Percentiles rank a stretch among this genome's conserved stretches.
Conservation (phyloP, 2,797 vertebrate genomes). For the Chanos chanos region DNA sequence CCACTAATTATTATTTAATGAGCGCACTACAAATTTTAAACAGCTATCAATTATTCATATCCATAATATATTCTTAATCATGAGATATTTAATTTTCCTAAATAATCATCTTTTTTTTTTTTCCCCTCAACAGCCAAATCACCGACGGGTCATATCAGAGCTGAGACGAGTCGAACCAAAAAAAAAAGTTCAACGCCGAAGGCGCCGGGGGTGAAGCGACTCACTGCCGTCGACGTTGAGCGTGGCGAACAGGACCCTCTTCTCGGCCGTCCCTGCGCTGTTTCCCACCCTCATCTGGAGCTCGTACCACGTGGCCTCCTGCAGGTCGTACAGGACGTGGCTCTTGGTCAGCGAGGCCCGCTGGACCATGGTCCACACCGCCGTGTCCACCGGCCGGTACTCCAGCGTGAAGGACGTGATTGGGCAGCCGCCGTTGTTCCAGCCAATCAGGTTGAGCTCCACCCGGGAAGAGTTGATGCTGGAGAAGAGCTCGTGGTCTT, state of each 20-base stretch:
- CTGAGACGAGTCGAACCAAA: too few species aligned
- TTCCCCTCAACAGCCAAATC: too few species aligned
- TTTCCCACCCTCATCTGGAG: constrained; percentile 97
- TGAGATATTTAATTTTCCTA: too few species aligned
- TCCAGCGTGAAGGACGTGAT: constrained; percentile 96
- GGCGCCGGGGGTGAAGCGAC: too few species aligned
- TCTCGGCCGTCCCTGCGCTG: constrained; percentile 95
- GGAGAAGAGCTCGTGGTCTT: constrained; percentile 96
- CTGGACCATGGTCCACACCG: constrained; percentile 90
- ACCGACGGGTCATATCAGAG: not conserved
- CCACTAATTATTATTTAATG: too few species aligned
- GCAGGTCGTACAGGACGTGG: constrained; percentile 91
- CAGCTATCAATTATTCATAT: too few species aligned
- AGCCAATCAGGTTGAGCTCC: constrained; percentile 90
- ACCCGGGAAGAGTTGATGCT: constrained; percentile 92
- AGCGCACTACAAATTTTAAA: too few species aligned
- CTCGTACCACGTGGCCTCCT: constrained; percentile 96
- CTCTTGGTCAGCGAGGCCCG: constrained; percentile 92
- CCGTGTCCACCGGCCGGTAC: constrained; percentile 88
- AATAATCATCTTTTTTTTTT: too few species aligned
- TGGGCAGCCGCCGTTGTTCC: constrained; percentile 97
- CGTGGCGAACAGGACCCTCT: constrained; percentile 91
- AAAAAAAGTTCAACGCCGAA: too few species aligned
- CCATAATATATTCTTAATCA: too few species aligned
- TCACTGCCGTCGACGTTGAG: constrained; percentile 95